A percentile compares a stretch with the other conserved stretches of the same genome.
Evolutionary conservation across 2,888 invertebrate species (phyloP).

Genomic region (Leuctra nigra): DNA sequence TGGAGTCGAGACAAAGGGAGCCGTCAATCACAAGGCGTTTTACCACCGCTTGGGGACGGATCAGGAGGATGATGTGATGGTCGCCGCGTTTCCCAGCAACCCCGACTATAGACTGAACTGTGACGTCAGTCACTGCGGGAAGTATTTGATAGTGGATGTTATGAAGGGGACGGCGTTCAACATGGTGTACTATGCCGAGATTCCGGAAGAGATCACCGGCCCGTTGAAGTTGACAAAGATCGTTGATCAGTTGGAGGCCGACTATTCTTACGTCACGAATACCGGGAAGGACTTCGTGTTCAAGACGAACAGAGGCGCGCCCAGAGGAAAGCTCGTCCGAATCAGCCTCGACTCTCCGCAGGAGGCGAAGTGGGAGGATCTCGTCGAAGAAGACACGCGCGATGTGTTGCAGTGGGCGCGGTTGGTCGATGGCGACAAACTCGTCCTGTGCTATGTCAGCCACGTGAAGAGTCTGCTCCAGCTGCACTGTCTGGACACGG

Average conservation of each 20-base stretch:
- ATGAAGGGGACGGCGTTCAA: slow-evolving; percentile 89
- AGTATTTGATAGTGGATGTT: slow-evolving; percentile 76
- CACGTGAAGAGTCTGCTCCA: slow-evolving; percentile 89
- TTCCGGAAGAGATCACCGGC: slow-evolving; percentile 52
- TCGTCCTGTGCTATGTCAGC: slow-evolving; percentile 82
- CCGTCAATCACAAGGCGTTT: slow-evolving; percentile 79
- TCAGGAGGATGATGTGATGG: slow-evolving; percentile 79
- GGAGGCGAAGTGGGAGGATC: slow-evolving; percentile 72
- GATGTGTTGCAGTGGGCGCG: slow-evolving; percentile 88
- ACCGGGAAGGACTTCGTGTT: slow-evolving; percentile 75
- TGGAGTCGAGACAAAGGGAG: slow-evolving; percentile 43
- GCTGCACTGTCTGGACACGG: slow-evolving; percentile 66
- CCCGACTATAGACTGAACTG: slow-evolving; percentile 81
- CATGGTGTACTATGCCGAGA: slow-evolving; percentile 75
- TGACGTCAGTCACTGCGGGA: slow-evolving; percentile 83
- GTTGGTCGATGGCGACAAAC: slow-evolving; percentile 76
- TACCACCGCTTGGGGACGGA: slow-evolving; percentile 84
- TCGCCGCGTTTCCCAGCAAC: slow-evolving; percentile 84
- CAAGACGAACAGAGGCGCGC: slow-evolving; percentile 88
- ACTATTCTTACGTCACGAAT: slow-evolving; percentile 93
- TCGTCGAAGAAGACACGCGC: slow-evolving; percentile 74
- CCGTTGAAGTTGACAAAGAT: slow-evolving; percentile 68
- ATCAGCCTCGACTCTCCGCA: slow-evolving; percentile 69
- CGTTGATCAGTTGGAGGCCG: slow-evolving; percentile 84
- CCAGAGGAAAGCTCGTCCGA: slow-evolving; percentile 80